A percentile compares a stretch with the other conserved stretches of the same genome.
These are phyloP conservation scores for Phorcus lineatus DNA, from an alignment of 2,888 invertebrate genomes.

Conservation along the genomic window DNA sequence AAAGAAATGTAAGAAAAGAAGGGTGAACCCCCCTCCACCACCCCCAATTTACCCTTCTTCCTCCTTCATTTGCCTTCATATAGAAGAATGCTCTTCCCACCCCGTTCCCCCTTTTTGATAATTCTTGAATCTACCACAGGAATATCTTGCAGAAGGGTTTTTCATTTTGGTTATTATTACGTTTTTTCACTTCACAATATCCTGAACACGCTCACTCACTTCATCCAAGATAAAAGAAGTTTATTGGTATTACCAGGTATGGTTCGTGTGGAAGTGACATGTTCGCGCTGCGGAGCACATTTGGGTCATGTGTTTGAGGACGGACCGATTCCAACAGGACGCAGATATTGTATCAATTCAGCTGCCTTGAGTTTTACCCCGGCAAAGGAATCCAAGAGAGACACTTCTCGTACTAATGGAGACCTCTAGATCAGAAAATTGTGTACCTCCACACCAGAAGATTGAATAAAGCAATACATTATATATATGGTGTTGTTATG, in stretches of 20 bases:
- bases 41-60: too few species aligned
- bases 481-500: background rate
- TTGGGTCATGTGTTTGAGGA: constrained; percentile 73
- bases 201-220: background rate
- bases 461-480: background rate
- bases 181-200: background rate
- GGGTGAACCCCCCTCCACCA: too few species aligned
- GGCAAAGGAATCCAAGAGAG: background rate
- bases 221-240: background rate
- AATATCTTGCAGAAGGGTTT: too few species aligned
- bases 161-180: background rate
- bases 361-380: constrained; percentile 49
- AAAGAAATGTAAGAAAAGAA: too few species aligned
- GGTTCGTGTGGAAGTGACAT: constrained; percentile 64
- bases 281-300: constrained; percentile 68
- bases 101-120: too few species aligned
- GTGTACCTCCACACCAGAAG: background rate
- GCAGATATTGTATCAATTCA: constrained; percentile 72
- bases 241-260: constrained; percentile 50
- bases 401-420: background rate
- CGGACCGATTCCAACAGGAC: constrained; percentile 63
- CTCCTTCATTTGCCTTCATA: too few species aligned
- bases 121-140: too few species aligned
- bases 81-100: too few species aligned
- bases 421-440: background rate